Percentiles rank a stretch among this genome's conserved stretches.
Evolutionary conservation across 2,113 vertebrate genomes (phyloP).

Genomic region (Campylorhamphus procurvoides): DNA sequence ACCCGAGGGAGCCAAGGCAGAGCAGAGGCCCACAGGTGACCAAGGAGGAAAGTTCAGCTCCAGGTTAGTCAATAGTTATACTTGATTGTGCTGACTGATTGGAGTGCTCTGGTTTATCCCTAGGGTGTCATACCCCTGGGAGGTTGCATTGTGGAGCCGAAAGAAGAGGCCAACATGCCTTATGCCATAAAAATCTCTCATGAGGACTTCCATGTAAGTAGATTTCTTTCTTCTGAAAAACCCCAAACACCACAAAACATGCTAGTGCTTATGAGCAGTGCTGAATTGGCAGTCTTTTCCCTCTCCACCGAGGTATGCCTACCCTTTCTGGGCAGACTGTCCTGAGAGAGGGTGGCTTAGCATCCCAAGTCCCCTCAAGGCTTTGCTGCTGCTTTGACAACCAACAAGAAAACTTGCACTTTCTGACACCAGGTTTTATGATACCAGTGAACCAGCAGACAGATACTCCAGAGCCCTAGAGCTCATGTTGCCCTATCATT

Average conservation of each 20-base stretch:
- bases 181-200: conserved; percentile 91
- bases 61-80: not conserved
- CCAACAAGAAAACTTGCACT: not conserved
- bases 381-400: not conserved
- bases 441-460: not conserved
- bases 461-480: not conserved
- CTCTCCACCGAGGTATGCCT: not conserved
- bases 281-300: not conserved
- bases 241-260: not conserved
- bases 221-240: not conserved
- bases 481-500: not conserved
- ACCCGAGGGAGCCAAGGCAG: not conserved
- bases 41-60: not conserved
- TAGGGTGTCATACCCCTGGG: conserved; percentile 95
- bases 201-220: conserved; percentile 91
- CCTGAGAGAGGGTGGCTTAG: not conserved
- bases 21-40: not conserved
- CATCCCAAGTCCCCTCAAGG: not conserved
- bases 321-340: not conserved
- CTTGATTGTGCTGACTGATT: not conserved
- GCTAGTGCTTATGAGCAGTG: not conserved
- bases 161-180: conserved; percentile 92
- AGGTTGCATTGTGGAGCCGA: conserved; percentile 89
- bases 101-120: conserved; percentile 16
- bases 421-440: not conserved